Base-by-base conservation (phyloP, 2,113 vertebrate genomes). In the Indri indri region DNA sequence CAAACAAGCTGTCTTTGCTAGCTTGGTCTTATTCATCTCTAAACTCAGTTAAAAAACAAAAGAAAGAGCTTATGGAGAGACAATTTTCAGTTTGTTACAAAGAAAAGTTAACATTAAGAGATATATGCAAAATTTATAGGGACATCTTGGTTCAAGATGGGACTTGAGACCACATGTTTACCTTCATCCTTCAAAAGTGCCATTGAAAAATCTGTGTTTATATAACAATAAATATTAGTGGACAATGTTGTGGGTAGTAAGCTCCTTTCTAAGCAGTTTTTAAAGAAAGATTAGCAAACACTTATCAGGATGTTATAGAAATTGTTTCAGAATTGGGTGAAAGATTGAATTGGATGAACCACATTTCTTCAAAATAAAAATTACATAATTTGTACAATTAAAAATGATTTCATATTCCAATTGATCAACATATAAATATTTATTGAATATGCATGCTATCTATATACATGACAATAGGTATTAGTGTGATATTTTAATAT, bases 361-460 rank as follows among this genome's bases (percentile, higher is more conserved):
- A 47, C 8, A 63, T 70, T 87, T 71, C 68, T 77, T 87, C 61
- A 88, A 93, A 91, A 88, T 63, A 71, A 93, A 81, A 57, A 88
- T 77, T 70, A 59, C 30, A 25, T 77, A 50, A 32, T 40, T 91
- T 81, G 73, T 30, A 34, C 70, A 47, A 45, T 47, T 37, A 70
- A 81, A 91, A 91, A 74, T 7, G 20, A 65, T 54, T 77, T 76
- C n/a, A n/a, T n/a, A n/a, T 82, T 91, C 23, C 9, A 71, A 14
- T 77, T 66, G 23, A 70, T 68, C 40, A 30, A 16, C 8, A 11
- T 90, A 61, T 50, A 76, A 91, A 87, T 54, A 82, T n/a, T 54
- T 83, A 71, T 27, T 70, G 6, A 91, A 47, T 50, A 47, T 27
- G 20, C 42, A 42, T 37, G 2, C 17, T 37, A 50, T 34, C 22